Conservation (phyloP, 2,797 vertebrate species). For the Salmo trutta region DNA sequence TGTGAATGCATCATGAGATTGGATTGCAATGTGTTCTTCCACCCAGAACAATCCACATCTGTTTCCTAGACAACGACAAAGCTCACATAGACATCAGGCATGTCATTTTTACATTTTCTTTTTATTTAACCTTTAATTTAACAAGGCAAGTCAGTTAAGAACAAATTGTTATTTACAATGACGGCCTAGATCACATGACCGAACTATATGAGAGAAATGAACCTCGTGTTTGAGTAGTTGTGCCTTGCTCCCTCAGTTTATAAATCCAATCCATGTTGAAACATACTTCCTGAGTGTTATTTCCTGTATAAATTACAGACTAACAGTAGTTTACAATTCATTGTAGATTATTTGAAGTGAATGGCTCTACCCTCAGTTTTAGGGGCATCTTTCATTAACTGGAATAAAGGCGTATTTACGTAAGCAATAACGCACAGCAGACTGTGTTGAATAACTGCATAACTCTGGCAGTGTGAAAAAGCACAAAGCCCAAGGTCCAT, state of each 20-base stretch:
- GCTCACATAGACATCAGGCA: neutral
- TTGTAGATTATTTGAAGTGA: neutral
- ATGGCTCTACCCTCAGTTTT: neutral
- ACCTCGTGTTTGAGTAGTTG: neutral
- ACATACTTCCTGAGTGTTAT: neutral
- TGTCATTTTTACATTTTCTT: neutral
- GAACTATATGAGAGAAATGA: neutral
- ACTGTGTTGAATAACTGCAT: neutral
- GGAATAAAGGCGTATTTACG: neutral
- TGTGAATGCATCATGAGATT: neutral
- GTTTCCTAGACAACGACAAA: neutral
- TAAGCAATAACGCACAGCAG: neutral
- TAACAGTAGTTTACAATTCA: neutral
- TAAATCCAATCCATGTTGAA: neutral
- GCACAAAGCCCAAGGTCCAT: neutral
- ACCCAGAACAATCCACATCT: neutral
- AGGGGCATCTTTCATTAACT: neutral
- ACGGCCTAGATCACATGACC: neutral
- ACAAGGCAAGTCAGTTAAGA: no score
- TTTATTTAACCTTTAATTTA: no score
- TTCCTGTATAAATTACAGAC: neutral
- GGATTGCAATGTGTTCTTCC: neutral
- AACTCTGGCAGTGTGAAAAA: neutral
- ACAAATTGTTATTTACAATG: no score
- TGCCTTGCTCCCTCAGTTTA: neutral